phyloP scores from a whole-genome alignment of 1,140 invertebrate species.

The Orchestia grillus region DNA sequence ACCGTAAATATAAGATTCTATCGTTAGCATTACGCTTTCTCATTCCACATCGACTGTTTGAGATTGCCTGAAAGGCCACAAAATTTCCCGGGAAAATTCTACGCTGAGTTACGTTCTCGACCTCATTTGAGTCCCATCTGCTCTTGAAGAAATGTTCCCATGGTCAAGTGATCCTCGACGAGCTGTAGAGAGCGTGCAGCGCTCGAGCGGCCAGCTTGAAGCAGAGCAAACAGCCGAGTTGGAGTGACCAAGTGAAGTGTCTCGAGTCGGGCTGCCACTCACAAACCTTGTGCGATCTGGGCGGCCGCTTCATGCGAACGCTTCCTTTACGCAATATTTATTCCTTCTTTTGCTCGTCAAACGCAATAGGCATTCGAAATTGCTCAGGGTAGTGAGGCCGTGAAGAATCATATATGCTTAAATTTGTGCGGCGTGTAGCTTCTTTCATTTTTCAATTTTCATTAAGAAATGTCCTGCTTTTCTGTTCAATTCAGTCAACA shows the following conservation, averaged over 20 bases:
- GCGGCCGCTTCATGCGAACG: neutral
- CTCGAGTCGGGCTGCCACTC: neutral
- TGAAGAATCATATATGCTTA: neutral
- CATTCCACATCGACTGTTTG: neutral
- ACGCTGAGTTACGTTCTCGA: neutral
- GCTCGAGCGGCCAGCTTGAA: neutral
- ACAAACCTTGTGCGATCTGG: neutral
- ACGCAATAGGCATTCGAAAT: neutral
- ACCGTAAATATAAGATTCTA: too few relatives aligned
- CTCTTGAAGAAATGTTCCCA: slow-evolving; percentile 1
- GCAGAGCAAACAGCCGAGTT: neutral
- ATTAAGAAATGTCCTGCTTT: too few relatives aligned
- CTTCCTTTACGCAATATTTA: neutral
- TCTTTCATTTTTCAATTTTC: too few relatives aligned
- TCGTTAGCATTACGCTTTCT: neutral
- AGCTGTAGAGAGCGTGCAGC: neutral
- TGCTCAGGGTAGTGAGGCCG: neutral
- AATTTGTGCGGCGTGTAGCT: neutral
- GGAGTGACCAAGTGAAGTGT: neutral
- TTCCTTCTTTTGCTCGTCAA: neutral
- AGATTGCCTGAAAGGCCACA: neutral
- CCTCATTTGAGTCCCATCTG: neutral
- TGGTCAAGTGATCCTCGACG: neutral
- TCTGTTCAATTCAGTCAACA: too few relatives aligned
- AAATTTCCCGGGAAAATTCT: neutral